These are phyloP conservation scores for Gasteruption jaculator DNA, from an alignment of 2,888 invertebrate genomes.

Conservation along the genomic window DNA sequence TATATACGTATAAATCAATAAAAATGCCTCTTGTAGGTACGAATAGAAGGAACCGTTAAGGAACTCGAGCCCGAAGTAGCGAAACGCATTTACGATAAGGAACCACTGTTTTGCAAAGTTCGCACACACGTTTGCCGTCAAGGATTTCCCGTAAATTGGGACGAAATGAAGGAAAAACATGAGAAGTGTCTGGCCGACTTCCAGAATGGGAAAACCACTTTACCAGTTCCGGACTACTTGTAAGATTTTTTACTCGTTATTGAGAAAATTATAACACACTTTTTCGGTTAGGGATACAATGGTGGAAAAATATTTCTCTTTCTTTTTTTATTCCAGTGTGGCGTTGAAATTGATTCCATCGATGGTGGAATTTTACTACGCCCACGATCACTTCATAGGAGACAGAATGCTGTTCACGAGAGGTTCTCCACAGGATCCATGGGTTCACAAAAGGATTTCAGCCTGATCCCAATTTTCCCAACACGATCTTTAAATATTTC, in stretches of 20 bases:
- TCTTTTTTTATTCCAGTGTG: conserved; percentile 45
- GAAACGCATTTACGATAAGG: conserved; percentile 49
- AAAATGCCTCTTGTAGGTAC: conserved; percentile 40
- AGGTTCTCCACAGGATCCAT: conserved; percentile 29
- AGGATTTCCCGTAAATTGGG: conserved; percentile 50
- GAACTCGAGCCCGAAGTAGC: conserved; percentile 40
- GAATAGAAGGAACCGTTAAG: conserved; percentile 50
- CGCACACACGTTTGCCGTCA: conserved; percentile 52
- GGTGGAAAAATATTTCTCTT: no score
- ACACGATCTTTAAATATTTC: no score
- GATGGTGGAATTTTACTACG: conserved; percentile 53
- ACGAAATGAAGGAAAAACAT: conserved; percentile 49
- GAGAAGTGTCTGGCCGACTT: conserved; percentile 47
- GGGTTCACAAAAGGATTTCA: conserved; percentile 45
- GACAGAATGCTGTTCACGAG: conserved; percentile 51
- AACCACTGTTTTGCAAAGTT: conserved; percentile 52
- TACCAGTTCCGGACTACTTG: conserved; percentile 53
- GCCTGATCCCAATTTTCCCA: no score
- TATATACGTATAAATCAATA: conserved; percentile 1
- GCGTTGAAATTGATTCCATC: conserved; percentile 52
- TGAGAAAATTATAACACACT: background rate
- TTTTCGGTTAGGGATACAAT: no score
- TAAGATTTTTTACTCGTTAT: conserved; percentile 37
- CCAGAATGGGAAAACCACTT: conserved; percentile 32
- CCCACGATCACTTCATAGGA: conserved; percentile 47